phyloP scores from a whole-genome alignment of 1,140 invertebrate genomes.

The Aphelinus atriplicis region DNA sequence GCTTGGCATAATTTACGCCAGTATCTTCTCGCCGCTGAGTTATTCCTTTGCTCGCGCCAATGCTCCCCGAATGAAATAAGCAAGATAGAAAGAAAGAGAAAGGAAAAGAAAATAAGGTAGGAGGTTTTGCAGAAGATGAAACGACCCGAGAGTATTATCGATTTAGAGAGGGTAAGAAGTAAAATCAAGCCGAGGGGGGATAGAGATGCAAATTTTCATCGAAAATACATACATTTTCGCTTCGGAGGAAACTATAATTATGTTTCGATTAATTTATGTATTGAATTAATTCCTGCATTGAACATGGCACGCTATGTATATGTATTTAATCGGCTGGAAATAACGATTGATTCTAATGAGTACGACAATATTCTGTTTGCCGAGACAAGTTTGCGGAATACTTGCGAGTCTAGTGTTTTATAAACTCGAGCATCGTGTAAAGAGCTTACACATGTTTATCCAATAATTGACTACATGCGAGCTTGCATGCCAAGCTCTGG shows the following conservation, averaged over 20 bases:
- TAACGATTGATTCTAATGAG: too few relatives aligned
- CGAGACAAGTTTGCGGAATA: too few relatives aligned
- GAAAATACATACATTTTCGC: too few relatives aligned
- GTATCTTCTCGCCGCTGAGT: constrained; percentile 21
- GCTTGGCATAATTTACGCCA: constrained; percentile 11
- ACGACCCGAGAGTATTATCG: constrained; percentile 37
- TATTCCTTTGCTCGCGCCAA: constrained; percentile 18
- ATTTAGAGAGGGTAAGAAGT: constrained; percentile 23
- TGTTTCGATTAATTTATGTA: too few relatives aligned
- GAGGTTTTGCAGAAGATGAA: too few relatives aligned
- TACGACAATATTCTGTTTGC: too few relatives aligned
- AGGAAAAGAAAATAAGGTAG: background rate
- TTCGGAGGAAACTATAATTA: too few relatives aligned
- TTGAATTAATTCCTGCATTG: too few relatives aligned
- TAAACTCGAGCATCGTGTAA: background rate
- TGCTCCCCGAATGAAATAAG: constrained; percentile 11
- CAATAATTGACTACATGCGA: constrained; percentile 6
- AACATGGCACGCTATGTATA: too few relatives aligned
- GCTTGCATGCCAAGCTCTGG: background rate
- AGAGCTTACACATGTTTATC: constrained; percentile 24
- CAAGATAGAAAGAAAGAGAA: constrained; percentile 6
- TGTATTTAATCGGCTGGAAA: too few relatives aligned
- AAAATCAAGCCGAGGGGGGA: background rate
- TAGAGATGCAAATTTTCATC: too few relatives aligned
- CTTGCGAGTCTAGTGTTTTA: too few relatives aligned